Base-by-base conservation (phyloP, 2,113 vertebrate genomes). In the Stegastes partitus region DNA sequence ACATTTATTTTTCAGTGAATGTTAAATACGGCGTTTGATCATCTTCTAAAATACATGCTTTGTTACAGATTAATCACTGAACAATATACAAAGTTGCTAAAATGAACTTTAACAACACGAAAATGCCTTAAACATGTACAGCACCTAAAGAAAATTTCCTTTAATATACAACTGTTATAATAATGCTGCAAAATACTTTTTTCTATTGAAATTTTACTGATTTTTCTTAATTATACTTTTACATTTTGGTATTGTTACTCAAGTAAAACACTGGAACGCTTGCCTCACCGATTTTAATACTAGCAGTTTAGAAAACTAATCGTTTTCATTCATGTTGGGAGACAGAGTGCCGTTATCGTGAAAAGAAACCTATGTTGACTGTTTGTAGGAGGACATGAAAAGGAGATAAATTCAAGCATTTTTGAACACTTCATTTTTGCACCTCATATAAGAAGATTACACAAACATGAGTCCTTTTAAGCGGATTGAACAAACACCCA, bases 361-460 rank as follows among this genome's bases (percentile, higher is more conserved):
- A 31, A 31, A 34, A 34, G 23, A 51, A 45, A 66, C 39, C 21
- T 37, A 21, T 2, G 19, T 5, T 49, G 44, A 68, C 45, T 68
- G 47, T 34, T 51, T 42, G 45, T 44, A 47, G 56, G 55, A 51
- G 65, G 45, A 54, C n/a, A 47, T 26, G 9, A 71, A 67, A 39
- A 28, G 1, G 12, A 51, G 11, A 51, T 18, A 63, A 62, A 63
- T 53, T 73, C 21, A 61, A 42, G 61, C 44, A 37, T 23, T 39
- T 67, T 50, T 57, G 39, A 56, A 66, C 31, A 54, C 45, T 66
- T 58, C 37, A 34, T 56, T 50, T 77, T 82, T 68, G 22, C 22
- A 42, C 22, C 21, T 55, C 15, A 51, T 42, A 71, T 39, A 25
- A 70, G 44, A 25, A 74, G 42, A 68, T 50, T 34, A 56, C 25